Conservation (phyloP, 2,888 invertebrate genomes). For the Mythimna pallens region DNA sequence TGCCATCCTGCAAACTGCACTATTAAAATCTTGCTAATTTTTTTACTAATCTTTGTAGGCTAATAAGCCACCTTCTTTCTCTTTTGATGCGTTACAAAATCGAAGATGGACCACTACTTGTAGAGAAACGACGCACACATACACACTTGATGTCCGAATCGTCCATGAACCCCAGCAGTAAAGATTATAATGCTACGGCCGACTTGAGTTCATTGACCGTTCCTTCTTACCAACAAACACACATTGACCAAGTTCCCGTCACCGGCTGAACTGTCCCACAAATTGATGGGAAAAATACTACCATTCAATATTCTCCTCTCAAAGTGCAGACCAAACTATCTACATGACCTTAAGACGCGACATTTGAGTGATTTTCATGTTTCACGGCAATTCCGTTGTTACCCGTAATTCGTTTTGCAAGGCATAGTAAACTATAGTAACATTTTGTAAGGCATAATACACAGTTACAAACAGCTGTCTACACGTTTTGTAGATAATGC, state of each 20-base stretch:
- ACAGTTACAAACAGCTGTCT: not conserved
- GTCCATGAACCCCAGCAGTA: not conserved
- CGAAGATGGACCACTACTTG: too few species aligned
- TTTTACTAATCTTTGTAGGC: too few species aligned
- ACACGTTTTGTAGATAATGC: not conserved
- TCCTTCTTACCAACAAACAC: not conserved
- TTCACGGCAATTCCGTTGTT: constrained; percentile 55
- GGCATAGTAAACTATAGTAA: constrained; percentile 26
- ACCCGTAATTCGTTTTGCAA: constrained; percentile 48
- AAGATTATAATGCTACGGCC: not conserved
- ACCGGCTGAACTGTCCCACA: not conserved
- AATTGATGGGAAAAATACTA: constrained; percentile 3
- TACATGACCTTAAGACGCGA: constrained; percentile 52
- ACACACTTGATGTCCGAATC: not conserved
- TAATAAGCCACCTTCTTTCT: too few species aligned
- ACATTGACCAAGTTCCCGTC: not conserved
- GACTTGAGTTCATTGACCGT: not conserved
- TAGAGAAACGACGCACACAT: not conserved
- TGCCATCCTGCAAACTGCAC: not conserved
- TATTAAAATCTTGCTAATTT: not conserved
- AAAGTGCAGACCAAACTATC: constrained; percentile 45
- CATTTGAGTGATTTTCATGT: constrained; percentile 64
- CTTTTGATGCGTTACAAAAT: not conserved
- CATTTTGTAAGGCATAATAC: constrained; percentile 17
- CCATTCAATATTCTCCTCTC: constrained; percentile 16